Conservation (phyloP, 2,113 vertebrate species). For the Speoplatyrhinus poulsoni region DNA sequence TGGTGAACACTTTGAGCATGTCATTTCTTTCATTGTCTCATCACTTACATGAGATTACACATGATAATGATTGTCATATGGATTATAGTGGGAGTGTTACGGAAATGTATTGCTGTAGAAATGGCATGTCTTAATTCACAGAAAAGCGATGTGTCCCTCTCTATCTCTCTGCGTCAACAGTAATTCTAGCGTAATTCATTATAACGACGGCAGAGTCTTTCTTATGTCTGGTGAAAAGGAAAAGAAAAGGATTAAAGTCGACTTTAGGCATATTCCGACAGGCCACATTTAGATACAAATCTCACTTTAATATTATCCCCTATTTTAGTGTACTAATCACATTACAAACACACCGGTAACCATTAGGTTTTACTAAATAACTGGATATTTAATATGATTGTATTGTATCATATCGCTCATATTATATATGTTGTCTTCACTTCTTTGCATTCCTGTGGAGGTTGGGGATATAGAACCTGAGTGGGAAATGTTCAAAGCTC, state of each 20-base stretch:
- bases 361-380: background rate
- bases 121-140: background rate
- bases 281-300: constrained; percentile 15
- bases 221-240: background rate
- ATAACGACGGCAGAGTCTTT: background rate
- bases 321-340: background rate
- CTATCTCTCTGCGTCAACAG: background rate
- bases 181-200: background rate
- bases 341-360: background rate
- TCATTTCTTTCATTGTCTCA: too few relatives aligned
- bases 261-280: constrained; percentile 8
- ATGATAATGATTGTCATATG: background rate
- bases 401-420: background rate
- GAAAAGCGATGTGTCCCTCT: background rate
- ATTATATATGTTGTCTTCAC: background rate
- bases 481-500: too few relatives aligned
- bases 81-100: background rate
- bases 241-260: background rate
- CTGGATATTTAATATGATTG: background rate
- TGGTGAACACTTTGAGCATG: too few relatives aligned
- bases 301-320: constrained; percentile 9
- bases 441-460: too few relatives aligned
- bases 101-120: too few relatives aligned
- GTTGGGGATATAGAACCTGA: too few relatives aligned
- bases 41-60: too few relatives aligned